Base-by-base conservation (phyloP, 2,888 invertebrate genomes). In the Arctia plantaginis region DNA sequence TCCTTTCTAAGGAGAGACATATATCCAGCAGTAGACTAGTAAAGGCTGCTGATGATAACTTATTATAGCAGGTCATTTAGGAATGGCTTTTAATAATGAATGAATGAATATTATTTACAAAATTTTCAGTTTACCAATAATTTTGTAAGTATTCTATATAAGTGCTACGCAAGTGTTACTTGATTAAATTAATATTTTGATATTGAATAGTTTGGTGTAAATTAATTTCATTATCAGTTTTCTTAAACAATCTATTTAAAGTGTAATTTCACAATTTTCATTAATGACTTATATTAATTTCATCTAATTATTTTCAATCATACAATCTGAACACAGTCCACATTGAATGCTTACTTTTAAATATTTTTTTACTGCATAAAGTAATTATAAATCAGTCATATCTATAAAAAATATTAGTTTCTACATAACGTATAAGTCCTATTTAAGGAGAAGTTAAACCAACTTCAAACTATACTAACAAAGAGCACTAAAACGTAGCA, bases 141-240 rank as follows among this genome's bases (percentile, higher is more conserved):
- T 27, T 44, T 30, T 67, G 3, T 44, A 8, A 59, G 27, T 67
- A 27, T 30, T 41, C 23, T 8, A 30, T 44, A 41, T 41, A 41
- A 41, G 41, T 41, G n/a, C 39, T 66, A 33, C 18, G 1, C 33
- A 64, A 39, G 65, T 39, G 39, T 41, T 67, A 27, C 27, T 44
- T 44, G 44, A 20, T 67, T n/a, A 23, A 71, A 71, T 72, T 23
- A 66, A 66, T 59, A 59, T 59, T 59, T 59, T 59, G 15, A 13
- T 27, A 71, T 47, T 66, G 23, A 30, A 39, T 41, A 30, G 20
- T 65, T 44, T 20, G n/a, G 35, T 30, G 51, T 66, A 20, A 59
- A 35, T 51, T 10, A 65, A 65, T 33, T 30, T 55, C 23, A 51
- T 66, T 41, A 62, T 62, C 12, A 59, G 41, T 66, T 66, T 47